Percentiles rank a stretch among this genome's conserved stretches.
Evolutionary conservation across 2,113 vertebrate species (phyloP).

Genomic region (Siphamia tubifer): DNA sequence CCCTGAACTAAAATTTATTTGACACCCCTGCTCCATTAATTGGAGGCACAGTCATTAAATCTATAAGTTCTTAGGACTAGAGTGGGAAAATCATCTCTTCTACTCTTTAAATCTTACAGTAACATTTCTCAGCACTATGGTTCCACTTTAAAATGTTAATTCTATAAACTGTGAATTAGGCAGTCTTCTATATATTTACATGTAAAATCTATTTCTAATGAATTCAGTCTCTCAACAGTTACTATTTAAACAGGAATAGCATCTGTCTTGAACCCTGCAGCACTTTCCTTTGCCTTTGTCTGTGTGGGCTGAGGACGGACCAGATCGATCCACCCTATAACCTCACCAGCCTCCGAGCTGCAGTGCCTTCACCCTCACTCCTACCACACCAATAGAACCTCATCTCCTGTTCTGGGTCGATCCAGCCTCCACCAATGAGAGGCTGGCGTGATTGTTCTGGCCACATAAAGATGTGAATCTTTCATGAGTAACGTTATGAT

Average conservation of each 20-base stretch:
- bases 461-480: slow-evolving; percentile 75
- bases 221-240: neutral
- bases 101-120: too few relatives aligned
- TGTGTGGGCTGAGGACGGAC: slow-evolving; percentile 41
- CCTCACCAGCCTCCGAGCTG: slow-evolving; percentile 36
- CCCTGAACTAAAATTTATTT: too few relatives aligned
- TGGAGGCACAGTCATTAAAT: too few relatives aligned
- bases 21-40: too few relatives aligned
- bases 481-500: slow-evolving; percentile 75
- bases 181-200: neutral
- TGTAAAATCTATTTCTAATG: neutral
- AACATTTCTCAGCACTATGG: too few relatives aligned
- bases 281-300: slow-evolving; percentile 46
- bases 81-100: too few relatives aligned
- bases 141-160: too few relatives aligned
- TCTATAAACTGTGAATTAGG: neutral
- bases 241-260: neutral
- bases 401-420: slow-evolving; percentile 79
- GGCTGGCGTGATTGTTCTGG: slow-evolving; percentile 50
- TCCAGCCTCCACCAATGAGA: slow-evolving; percentile 71
- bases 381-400: slow-evolving; percentile 64
- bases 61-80: too few relatives aligned
- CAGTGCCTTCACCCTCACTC: slow-evolving; percentile 35
- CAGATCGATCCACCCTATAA: slow-evolving; percentile 61
- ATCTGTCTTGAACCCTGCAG: neutral